Percentiles rank a stretch among this genome's conserved stretches.
Evolutionary conservation across 2,113 vertebrate species (phyloP).

Genomic region (Corvus hawaiiensis): DNA sequence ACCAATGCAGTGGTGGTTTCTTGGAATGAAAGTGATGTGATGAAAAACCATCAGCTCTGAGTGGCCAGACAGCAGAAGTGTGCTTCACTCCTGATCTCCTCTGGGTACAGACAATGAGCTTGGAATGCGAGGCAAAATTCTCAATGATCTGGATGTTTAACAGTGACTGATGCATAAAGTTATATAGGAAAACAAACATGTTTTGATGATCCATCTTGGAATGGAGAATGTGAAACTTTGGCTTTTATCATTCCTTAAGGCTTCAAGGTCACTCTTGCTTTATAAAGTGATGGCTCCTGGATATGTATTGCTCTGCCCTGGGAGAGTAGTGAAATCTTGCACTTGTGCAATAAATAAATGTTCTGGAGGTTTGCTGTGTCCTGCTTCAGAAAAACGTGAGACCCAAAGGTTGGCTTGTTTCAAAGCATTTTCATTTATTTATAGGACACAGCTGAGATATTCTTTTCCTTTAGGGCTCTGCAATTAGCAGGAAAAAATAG

Average conservation of each 20-base stretch:
- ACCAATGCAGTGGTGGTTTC: not conserved
- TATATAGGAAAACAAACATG: not conserved
- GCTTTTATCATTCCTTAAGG: not conserved
- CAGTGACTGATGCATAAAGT: not conserved
- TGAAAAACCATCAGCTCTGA: not conserved
- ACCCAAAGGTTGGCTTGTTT: not conserved
- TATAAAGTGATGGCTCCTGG: not conserved
- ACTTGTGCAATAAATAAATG: not conserved
- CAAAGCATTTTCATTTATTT: not conserved
- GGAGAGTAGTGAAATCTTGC: not conserved
- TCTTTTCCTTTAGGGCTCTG: not conserved
- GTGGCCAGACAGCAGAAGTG: not conserved
- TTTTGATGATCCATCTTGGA: not conserved
- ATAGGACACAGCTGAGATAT: not conserved
- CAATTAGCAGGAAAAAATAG: not conserved
- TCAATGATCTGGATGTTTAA: not conserved
- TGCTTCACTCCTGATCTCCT: not conserved
- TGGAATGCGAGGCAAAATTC: not conserved
- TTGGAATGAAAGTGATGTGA: not conserved
- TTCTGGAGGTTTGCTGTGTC: not conserved
- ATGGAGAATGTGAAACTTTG: not conserved
- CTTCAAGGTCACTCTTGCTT: not conserved
- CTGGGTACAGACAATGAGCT: not conserved
- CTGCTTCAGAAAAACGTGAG: not conserved
- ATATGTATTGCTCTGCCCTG: not conserved